Evolutionary conservation across 2,888 invertebrate genomes (phyloP).

Genomic region (Eutolmus rufibarbis): DNA sequence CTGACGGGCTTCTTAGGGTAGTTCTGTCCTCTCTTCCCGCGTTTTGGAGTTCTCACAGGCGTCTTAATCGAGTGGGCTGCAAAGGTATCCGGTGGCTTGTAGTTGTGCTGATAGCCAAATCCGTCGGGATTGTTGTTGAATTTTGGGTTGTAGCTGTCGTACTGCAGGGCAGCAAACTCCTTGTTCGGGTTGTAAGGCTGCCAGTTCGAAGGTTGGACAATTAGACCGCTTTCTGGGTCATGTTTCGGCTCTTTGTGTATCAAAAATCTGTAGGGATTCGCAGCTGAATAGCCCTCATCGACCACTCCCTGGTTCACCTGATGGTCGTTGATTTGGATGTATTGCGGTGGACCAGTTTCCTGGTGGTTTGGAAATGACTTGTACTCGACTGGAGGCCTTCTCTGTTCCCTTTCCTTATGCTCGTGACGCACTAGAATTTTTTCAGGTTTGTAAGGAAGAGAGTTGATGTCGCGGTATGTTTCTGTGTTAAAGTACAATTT

Average conservation of each 20-base stretch:
- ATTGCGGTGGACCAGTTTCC: not conserved
- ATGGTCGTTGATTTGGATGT: not conserved
- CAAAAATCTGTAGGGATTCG: slow-evolving; percentile 58
- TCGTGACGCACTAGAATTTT: slow-evolving; percentile 48
- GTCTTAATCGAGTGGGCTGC: slow-evolving; percentile 44
- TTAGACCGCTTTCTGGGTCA: not conserved
- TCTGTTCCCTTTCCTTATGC: not conserved
- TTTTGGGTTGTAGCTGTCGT: slow-evolving; percentile 61
- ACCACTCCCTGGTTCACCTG: not conserved
- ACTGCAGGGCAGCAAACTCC: slow-evolving; percentile 51
- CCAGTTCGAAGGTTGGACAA: slow-evolving; percentile 49
- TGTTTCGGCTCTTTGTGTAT: slow-evolving; percentile 55
- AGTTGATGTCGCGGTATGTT: slow-evolving; percentile 62
- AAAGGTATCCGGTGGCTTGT: slow-evolving; percentile 48
- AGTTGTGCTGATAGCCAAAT: slow-evolving; percentile 60
- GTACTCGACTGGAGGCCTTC: not conserved
- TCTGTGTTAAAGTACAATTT: slow-evolving; percentile 61
- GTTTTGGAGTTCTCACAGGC: slow-evolving; percentile 50
- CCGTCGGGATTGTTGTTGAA: slow-evolving; percentile 62
- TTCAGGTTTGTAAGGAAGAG: slow-evolving; percentile 58
- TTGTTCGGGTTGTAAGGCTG: slow-evolving; percentile 51
- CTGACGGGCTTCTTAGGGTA: slow-evolving; percentile 41
- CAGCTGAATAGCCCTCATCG: slow-evolving; percentile 55
- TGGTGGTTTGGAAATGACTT: not conserved
- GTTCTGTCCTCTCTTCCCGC: slow-evolving; percentile 58